Base-by-base conservation (phyloP, 2,113 vertebrate genomes). In the Paratilapia polleni region DNA sequence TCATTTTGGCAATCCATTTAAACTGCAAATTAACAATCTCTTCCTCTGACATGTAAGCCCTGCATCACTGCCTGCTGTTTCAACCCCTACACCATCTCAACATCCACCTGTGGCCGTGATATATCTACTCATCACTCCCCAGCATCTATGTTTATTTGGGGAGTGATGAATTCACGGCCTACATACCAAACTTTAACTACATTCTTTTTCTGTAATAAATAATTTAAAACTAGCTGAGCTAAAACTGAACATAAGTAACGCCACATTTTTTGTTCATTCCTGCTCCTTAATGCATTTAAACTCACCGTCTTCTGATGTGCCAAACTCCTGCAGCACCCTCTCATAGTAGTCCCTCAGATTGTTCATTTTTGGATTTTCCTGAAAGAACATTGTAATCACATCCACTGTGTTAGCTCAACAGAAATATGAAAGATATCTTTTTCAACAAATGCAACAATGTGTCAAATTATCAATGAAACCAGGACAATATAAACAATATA, bases 281-380 rank as follows among this genome's bases (percentile, higher is more conserved):
- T 15, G 10, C 57, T 63, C 20, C 5, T 66, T 85, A 20, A 26
- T 10, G 3, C 1, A 36, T 59, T 52, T 61, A 4, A 82, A 83
- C 94, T 96, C 93, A 99, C 98, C 97, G 5, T 97, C 96, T 82
- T 97, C 96, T 5, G 89, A 86, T 74, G 97, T 95, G 84, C 97
- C 98, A 62, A 99, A 99, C 88, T 99, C 98, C 84, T 98, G 96
- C 92, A 99, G 94, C 11, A 96, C 98, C 62, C 97, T 96, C 92
- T 99, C 98, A 3, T 98, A 99, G 92, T 95, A 99, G 62, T 99
- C 97, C 90, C 98, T 96, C 87, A 99, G 91, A 81, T 95, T 87
- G 78, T 86, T 93, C 91, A 99, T 98, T 90, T 95, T 97, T 61
- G 97, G 96, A 24, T 87, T 94, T 82, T 97, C 97, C 98, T 99